Percentiles rank a stretch among this genome's conserved stretches.
These are phyloP conservation scores for Periphyllus acericola DNA, from an alignment of 2,888 invertebrate species.

Conservation along the genomic window DNA sequence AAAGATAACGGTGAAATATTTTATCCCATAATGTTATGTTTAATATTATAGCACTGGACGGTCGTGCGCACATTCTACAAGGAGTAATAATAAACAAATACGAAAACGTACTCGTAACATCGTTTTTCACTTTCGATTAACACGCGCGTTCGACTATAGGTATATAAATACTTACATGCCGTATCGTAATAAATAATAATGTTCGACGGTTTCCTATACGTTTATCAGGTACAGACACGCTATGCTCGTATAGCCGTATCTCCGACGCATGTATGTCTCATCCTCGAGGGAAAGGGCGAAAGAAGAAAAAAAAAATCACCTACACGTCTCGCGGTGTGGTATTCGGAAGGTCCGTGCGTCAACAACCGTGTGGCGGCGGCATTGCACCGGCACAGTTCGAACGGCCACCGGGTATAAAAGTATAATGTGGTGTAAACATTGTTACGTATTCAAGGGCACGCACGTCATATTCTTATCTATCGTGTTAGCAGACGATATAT, in stretches of 20 bases:
- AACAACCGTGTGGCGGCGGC: background rate
- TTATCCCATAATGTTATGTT: too few relatives aligned
- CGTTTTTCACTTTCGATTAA: background rate
- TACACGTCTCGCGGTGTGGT: too few relatives aligned
- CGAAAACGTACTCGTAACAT: background rate
- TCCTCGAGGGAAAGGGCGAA: background rate
- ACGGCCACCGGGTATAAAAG: slow-evolving; percentile 10
- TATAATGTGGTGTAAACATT: background rate
- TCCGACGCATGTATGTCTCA: too few relatives aligned
- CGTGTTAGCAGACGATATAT: background rate
- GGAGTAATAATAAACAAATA: background rate
- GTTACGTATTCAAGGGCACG: background rate
- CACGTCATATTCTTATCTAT: background rate
- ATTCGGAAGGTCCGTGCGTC: background rate
- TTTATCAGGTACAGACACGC: background rate
- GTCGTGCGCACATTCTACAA: background rate
- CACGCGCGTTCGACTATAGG: background rate
- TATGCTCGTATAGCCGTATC: too few relatives aligned
- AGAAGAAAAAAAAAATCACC: slow-evolving; percentile 3
- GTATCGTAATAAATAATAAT: background rate
- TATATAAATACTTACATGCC: too few relatives aligned
- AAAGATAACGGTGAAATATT: background rate
- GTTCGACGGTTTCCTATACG: background rate
- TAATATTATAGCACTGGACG: too few relatives aligned
- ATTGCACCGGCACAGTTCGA: background rate